Evolutionary conservation across 2,888 invertebrate species (phyloP), one percentile per base, ranked within the genome.

Genomic region (Leucophenga montana): DNA sequence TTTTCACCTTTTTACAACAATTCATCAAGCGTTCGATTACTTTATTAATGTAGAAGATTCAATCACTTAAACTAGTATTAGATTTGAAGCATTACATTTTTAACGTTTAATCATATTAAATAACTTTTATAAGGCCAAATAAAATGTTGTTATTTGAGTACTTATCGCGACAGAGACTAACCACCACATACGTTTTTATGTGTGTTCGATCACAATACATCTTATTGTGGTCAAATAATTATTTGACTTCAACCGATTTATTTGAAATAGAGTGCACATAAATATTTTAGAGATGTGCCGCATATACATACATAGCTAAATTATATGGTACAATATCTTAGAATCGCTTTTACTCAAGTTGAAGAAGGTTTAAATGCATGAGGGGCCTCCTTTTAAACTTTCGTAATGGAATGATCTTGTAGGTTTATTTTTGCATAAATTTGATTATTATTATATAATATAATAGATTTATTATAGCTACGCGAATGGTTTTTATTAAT

Each of bases 61-160:
- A 39, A 39, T 11, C 39, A 39, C 39, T 39, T 39, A 39, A 39
- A 39, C 39, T 39, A 39, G 39, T 39, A 5, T 39, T 39, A 39
- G 39, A 11, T 39, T 39, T 39, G 39, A 39, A 39, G 39, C 39
- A 39, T 39, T 39, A 39, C 3, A 39, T 39, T 39, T 39, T 39
- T 65, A 67, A 66, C 31, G 31, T 16, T 31, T 65, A 66, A 33
- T 46, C 66, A 46, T 46, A 50, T 80, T 79, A 78, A 83, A 84
- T 84, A 85, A 84, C 83, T 71, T 75, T 82, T 80, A 84, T 86
- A 86, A 86, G 86, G 86, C 86, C 86, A 86, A 86, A 86, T 86
- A 83, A 86, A 86, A 82, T 86, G 73, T 79, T 73, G 33, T 71
- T 69, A 20, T 54, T 22, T 57, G 59, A 59, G 11, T 68, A 39